Base-by-base conservation (phyloP, 2,888 invertebrate species). In the Eilema sororculum region DNA sequence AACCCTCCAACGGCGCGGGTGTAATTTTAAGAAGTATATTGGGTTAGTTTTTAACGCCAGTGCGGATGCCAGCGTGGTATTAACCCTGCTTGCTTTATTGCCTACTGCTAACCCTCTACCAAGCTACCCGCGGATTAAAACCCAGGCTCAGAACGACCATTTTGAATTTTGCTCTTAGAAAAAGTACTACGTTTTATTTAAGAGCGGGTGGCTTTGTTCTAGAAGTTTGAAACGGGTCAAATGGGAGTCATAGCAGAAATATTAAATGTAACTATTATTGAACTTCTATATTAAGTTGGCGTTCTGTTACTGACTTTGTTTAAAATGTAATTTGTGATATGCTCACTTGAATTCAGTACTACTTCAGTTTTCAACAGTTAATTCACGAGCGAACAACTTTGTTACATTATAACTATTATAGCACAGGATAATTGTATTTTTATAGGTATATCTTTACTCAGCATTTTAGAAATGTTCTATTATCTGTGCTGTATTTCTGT, bases 11-110 rank as follows among this genome's bases (percentile, higher is more conserved):
- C 86, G 80, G 81, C 84, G 81, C 80, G 76, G 82, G 81, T 82
- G 88, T 90, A 90, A 89, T 90, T 93, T 90, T 87, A 90, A 92
- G 87, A 89, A 92, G 90, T 92, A 91, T 91, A 93, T 93, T 92
- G 92, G 92, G 90, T 92, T 92, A 92, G 92, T 93, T 93, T 92
- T 92, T 90, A 91, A 89, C 88, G 86, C 87, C 83, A 83, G 84
- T 83, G 78, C 82, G 82, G 80, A 85, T 90, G 91, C 91, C 90
- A 90, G 79, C 74, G 81, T 72, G 69, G 89, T 89, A 90, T 91
- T 91, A 93, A 89, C 88, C 86, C 86, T 76, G 78, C 79, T 77
- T 88, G 88, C 83, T 91, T 90, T 90, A 91, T 88, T 85, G 84
- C 85, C 79, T 61, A 76, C 67, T 77, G n/a, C 41, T 52, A 41